Conservation (phyloP, 2,888 invertebrate genomes). For the Brachyopa scutellaris region DNA sequence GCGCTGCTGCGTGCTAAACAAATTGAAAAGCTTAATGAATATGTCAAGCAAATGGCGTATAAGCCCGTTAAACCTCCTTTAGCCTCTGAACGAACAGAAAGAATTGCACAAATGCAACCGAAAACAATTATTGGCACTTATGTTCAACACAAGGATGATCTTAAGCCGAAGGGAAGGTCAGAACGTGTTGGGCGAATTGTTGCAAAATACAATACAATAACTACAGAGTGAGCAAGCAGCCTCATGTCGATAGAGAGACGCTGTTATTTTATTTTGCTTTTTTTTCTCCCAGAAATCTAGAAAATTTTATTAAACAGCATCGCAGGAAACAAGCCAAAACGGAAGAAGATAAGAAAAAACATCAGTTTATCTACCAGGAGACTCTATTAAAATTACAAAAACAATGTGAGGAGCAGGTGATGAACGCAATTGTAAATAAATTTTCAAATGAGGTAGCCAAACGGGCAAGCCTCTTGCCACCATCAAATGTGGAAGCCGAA, state of each 20-base stretch:
- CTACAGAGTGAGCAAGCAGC: constrained; percentile 38
- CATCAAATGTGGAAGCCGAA: constrained; percentile 30
- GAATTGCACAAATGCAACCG: constrained; percentile 12
- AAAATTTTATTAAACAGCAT: constrained; percentile 25
- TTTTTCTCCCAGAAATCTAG: constrained; percentile 30
- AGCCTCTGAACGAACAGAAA: constrained; percentile 29
- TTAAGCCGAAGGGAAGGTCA: constrained; percentile 29
- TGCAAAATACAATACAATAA: constrained; percentile 22
- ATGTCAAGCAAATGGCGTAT: constrained; percentile 59
- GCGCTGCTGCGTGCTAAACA: neutral
- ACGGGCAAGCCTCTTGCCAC: neutral
- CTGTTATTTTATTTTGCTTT: neutral
- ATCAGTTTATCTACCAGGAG: constrained; percentile 46
- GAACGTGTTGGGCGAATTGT: constrained; percentile 32
- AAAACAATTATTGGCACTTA: constrained; percentile 34
- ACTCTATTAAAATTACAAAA: constrained; percentile 42
- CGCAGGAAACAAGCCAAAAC: constrained; percentile 33
- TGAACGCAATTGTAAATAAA: constrained; percentile 46
- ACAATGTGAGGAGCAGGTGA: constrained; percentile 52
- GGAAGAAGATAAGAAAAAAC: constrained; percentile 22
- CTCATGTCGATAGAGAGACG: neutral
- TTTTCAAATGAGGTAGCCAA: constrained; percentile 35
- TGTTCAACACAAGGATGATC: constrained; percentile 32
- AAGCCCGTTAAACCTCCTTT: constrained; percentile 1
- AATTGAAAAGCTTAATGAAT: constrained; percentile 40